Conservation (phyloP, 2,113 vertebrate species). For the Stigmatopora nigra region DNA sequence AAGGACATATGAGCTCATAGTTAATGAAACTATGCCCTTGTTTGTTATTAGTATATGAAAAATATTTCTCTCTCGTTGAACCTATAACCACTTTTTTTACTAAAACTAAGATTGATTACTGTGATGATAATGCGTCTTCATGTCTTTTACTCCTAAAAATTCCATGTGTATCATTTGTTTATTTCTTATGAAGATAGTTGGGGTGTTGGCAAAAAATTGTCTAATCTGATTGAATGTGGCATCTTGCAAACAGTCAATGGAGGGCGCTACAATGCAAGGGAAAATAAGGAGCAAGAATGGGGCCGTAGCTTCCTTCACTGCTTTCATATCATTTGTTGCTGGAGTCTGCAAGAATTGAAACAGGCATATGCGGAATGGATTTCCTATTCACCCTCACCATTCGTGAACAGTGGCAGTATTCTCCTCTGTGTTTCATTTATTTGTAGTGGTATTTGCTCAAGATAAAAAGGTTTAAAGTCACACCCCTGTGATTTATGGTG, state of each 20-base stretch:
- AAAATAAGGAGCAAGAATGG: conserved; percentile 25
- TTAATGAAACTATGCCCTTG: neutral
- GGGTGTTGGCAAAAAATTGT: conserved; percentile 24
- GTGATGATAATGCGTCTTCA: conserved; percentile 50
- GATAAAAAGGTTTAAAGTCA: conserved; percentile 52
- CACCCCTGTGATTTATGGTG: conserved; percentile 46
- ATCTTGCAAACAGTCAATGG: conserved; percentile 39
- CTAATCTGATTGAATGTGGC: conserved; percentile 47
- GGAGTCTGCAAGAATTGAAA: conserved; percentile 49
- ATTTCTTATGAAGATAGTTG: neutral
- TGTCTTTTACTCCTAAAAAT: conserved; percentile 50
- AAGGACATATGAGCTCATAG: neutral
- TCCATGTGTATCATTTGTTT: conserved; percentile 35
- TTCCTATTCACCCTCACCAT: conserved; percentile 20
- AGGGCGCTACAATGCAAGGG: conserved; percentile 54
- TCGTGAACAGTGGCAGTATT: conserved; percentile 26
- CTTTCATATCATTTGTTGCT: conserved; percentile 27
- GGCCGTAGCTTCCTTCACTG: conserved; percentile 38
- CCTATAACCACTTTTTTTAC: conserved; percentile 4
- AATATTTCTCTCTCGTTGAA: conserved; percentile 23
- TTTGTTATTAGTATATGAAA: conserved; percentile 4
- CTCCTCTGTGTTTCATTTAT: conserved; percentile 41
- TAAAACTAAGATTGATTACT: conserved; percentile 11
- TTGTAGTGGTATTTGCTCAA: conserved; percentile 54
- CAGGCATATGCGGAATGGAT: conserved; percentile 51